Evolutionary conservation across 2,888 invertebrate genomes (phyloP).

Genomic region (Leucoptera coffeella): DNA sequence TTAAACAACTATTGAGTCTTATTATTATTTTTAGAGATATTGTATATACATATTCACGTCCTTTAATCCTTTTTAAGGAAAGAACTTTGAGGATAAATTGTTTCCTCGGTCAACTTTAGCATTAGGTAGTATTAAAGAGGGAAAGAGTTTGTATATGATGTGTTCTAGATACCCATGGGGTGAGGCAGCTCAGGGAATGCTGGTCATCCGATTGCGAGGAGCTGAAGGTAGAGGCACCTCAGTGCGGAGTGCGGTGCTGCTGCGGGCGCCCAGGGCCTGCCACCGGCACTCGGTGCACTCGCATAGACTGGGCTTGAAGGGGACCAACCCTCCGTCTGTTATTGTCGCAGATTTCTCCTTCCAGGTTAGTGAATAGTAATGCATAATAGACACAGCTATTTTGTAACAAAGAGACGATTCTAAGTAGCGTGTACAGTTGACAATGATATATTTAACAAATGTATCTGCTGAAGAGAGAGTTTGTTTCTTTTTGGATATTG

Average conservation of each 20-base stretch:
- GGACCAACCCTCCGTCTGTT: slow-evolving; percentile 17
- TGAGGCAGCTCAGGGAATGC: slow-evolving; percentile 45
- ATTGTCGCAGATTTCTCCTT: slow-evolving; percentile 36
- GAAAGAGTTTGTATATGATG: neutral
- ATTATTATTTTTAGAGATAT: no score
- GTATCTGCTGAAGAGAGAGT: no score
- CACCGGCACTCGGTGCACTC: slow-evolving; percentile 34
- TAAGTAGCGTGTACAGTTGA: no score
- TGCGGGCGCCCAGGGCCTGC: slow-evolving; percentile 19
- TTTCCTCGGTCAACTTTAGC: no score
- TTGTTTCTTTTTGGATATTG: no score
- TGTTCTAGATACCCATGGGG: slow-evolving; percentile 32
- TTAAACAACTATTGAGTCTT: no score
- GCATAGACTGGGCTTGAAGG: slow-evolving; percentile 17
- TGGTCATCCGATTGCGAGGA: slow-evolving; percentile 33
- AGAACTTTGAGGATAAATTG: no score
- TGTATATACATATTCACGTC: no score
- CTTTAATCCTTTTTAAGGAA: neutral
- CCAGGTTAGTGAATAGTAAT: slow-evolving; percentile 16
- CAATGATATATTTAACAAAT: no score
- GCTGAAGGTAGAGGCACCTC: slow-evolving; percentile 11
- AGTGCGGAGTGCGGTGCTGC: slow-evolving; percentile 7
- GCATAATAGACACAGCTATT: no score
- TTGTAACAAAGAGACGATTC: no score
- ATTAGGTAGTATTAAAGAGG: no score